Conservation (phyloP, 2,888 invertebrate species). For the Sphaerophoria rueppellii region DNA sequence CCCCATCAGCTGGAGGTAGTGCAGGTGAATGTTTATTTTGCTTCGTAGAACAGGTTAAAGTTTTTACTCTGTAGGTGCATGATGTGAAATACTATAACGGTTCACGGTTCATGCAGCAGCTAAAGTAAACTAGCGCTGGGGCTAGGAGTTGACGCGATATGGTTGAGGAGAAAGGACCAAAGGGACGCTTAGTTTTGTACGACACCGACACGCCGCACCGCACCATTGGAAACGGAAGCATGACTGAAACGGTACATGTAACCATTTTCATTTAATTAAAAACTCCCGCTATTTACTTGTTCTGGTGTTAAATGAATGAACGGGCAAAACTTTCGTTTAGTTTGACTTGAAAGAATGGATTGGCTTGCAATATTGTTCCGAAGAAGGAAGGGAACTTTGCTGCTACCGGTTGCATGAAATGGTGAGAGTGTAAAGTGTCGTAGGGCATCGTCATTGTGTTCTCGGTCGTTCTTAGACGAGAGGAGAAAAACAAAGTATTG, state of each 20-base stretch:
- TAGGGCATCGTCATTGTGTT: background rate
- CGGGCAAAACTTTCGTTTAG: slow-evolving; percentile 65
- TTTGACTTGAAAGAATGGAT: slow-evolving; percentile 64
- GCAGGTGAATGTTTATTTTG: slow-evolving; percentile 33
- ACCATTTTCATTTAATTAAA: slow-evolving; percentile 73
- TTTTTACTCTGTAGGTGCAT: slow-evolving; percentile 9
- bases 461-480: background rate
- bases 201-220: slow-evolving; percentile 24
- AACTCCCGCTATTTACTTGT: slow-evolving; percentile 71
- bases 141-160: background rate
- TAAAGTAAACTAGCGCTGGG: too few species aligned
- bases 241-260: slow-evolving; percentile 64
- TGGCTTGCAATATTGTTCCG: slow-evolving; percentile 49
- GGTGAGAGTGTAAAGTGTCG: slow-evolving; percentile 6
- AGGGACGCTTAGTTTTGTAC: slow-evolving; percentile 20
- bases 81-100: slow-evolving; percentile 28
- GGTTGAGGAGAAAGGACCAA: slow-evolving; percentile 9
- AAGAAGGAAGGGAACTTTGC: background rate
- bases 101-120: background rate
- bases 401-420: background rate
- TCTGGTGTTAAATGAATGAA: slow-evolving; percentile 69
- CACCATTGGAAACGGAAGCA: slow-evolving; percentile 34
- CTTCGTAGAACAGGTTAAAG: slow-evolving; percentile 24
- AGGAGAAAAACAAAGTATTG: background rate
- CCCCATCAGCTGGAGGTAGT: slow-evolving; percentile 25